Evolutionary conservation across 2,888 invertebrate genomes (phyloP), one percentile per base, ranked within the genome.

Genomic region (Ditula angustiorana): DNA sequence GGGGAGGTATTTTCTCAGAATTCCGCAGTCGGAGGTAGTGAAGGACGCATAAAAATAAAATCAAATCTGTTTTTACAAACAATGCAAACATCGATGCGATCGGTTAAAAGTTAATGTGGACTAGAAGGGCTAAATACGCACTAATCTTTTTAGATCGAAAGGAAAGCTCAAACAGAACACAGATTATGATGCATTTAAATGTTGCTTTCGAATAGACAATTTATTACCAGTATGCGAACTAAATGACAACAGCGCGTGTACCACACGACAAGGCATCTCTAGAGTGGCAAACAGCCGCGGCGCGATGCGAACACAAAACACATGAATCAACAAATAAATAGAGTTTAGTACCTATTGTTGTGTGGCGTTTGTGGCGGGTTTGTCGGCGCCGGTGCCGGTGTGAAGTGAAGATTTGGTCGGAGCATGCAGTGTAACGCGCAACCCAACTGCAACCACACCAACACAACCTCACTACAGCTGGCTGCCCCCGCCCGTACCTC

Each of bases 401-500:
- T 89, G 89, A 84, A 86, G 91, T 89, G 92, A 78, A 86, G 92
- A 86, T 92, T 91, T 91, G 94, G 94, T 94, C 94, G 96, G 96
- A 95, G 96, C 96, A 96, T 96, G 96, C 95, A 96, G 96, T 95
- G 96, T 96, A 95, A 96, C 96, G 95, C 96, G 96, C 95, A 96
- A 96, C 95, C 96, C 96, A 95, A 96, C 96, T 97, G 96, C 95
- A 96, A 96, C 95, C 95, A 94, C 94, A 92, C 88, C 90, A 92
- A 90, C 88, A 90, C 90, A 88, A 90, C 86, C 90, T 91, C 90
- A 92, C 13, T n/a, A 33, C 41, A 19, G 41, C 41, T 19, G 10
- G 41, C 41, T 7, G 13, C 13, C n/a, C 13, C 66, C 66, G n/a
- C n/a, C n/a, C n/a, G n/a, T n/a, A n/a, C n/a, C n/a, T n/a, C n/a